Base-by-base conservation (phyloP, 2,888 invertebrate species). In the Ischnus inquisitorius region DNA sequence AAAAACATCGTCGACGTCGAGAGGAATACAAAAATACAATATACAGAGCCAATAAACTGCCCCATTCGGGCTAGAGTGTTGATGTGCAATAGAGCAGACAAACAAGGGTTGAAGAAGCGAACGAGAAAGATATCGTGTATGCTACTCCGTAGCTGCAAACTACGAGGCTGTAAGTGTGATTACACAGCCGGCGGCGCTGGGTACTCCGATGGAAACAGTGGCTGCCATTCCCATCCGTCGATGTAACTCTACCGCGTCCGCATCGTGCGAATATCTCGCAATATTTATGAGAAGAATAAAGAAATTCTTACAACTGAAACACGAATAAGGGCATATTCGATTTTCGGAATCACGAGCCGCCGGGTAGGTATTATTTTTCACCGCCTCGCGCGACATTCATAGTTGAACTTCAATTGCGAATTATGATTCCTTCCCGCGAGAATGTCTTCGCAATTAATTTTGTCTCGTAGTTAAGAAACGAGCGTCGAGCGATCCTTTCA, bases 401-500 rank as follows among this genome's bases (percentile, higher is more conserved):
- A 71, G 51, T 68, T 74, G 12, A 34, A 68, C 60, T 72, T 64
- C 39, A 64, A 64, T 39, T 34, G 34, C 16, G n/a, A 6, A 25
- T 39, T 48, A 62, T 82, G 77, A 72, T 68, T 67, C 67, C 28
- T 82, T 39, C 51, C 72, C 78, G 78, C 67, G 60, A 67, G 16
- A 78, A 82, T 68, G 74, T 78, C 41, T 51, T 41, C 51, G 68
- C 74, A 62, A 82, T 82, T 82, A 72, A 82, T 82, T 78, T 82
- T 74, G 78, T 78, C 41, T 71, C 74, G 51, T 39, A 68, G 82
- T 82, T 69, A 65, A 65, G 76, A 25, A 43, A 54, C 67, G 43
- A 34, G 51, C 60, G 72, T 62, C 60, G 62, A 68, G 68, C 51
- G 62, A 68, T 60, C 51, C 67, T 82, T 74, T 68, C 78, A 78